Base-by-base conservation (phyloP, 1,140 invertebrate genomes). In the Hycleus phaleratus region DNA sequence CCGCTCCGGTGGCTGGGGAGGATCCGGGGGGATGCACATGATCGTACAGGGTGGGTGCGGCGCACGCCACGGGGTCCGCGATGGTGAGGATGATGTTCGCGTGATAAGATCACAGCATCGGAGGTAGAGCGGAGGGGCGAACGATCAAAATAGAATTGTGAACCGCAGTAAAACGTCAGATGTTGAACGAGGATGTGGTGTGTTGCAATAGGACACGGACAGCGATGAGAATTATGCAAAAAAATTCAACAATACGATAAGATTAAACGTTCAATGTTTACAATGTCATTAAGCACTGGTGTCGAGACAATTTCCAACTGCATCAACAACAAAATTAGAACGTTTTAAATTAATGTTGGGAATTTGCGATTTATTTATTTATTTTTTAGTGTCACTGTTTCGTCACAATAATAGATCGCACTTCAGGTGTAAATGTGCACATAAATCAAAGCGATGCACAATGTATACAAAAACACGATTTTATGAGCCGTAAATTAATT, bases 1-100 rank as follows among this genome's bases (percentile, higher is more conserved):
- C 84, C 81, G 84, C 81, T 82, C 82, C 84, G 81, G 84, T 82
- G 78, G 84, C 83, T 85, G 85, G 79, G 75, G 83, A 84, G 80
- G 82, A 83, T 78, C 82, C 81, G 77, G 82, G 81, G 75, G 84
- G 83, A 71, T 84, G 83, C 75, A 84, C 83, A 84, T 85, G 84
- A 82, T 87, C 85, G 85, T 87, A 87, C 82, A 88, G 83, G 74
- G 81, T 81, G 64, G 74, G 74, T 73, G 80, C 79, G 79, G 85
- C 84, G 82, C 83, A 83, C 77, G 83, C 84, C 85, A 85, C 85
- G 82, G 85, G 84, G 82, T 85, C 82, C 78, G 79, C 78, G 81
- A 83, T 82, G 79, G 81, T 83, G 81, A 82, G 81, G 81, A 83
- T 82, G 79, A 77, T 76, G 68, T 71, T 77, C 62, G 70, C 58